These are phyloP conservation scores for Caiman crocodilus DNA, from an alignment of 2,797 vertebrate species.

Conservation along the genomic window DNA sequence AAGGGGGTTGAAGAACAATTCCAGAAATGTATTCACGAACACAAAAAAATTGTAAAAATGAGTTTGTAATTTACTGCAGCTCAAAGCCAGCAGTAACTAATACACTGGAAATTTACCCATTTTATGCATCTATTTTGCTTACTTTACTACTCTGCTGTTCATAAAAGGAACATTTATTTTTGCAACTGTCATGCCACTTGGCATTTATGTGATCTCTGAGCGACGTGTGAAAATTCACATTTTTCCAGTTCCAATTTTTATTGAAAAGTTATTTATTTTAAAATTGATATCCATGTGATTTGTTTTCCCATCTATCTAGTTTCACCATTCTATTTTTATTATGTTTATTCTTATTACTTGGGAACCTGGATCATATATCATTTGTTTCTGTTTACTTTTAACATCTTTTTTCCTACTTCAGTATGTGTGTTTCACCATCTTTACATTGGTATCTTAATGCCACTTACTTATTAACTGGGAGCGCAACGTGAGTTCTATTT, in stretches of 20 bases:
- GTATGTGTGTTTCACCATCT: slow-evolving; percentile 54
- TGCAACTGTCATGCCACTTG: slow-evolving; percentile 79
- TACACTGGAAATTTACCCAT: slow-evolving; percentile 80
- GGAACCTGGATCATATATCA: slow-evolving; percentile 52
- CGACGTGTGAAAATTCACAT: slow-evolving; percentile 71
- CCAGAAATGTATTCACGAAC: slow-evolving; percentile 74
- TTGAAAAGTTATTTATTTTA: slow-evolving; percentile 79
- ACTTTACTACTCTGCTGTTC: slow-evolving; percentile 81
- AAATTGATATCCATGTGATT: slow-evolving; percentile 71
- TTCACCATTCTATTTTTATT: slow-evolving; percentile 62
- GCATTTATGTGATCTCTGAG: slow-evolving; percentile 83
- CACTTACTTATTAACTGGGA: slow-evolving; percentile 30
- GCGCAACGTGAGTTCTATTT: slow-evolving; percentile 10
- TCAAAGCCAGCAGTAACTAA: slow-evolving; percentile 80
- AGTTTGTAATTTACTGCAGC: slow-evolving; percentile 79
- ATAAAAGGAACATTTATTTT: slow-evolving; percentile 82
- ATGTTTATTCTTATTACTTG: slow-evolving; percentile 58
- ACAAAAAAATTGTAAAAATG: slow-evolving; percentile 73
- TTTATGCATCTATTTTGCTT: slow-evolving; percentile 84
- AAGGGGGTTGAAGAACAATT: slow-evolving; percentile 56
- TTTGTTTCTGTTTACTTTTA: slow-evolving; percentile 38
- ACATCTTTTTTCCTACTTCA: slow-evolving; percentile 21
- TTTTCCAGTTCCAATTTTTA: slow-evolving; percentile 75
- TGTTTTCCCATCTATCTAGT: slow-evolving; percentile 67
- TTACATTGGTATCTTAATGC: slow-evolving; percentile 20